Percentiles rank a stretch among this genome's conserved stretches.
Evolutionary conservation across 2,888 invertebrate species (phyloP).

Genomic region (Nycteola revayana): DNA sequence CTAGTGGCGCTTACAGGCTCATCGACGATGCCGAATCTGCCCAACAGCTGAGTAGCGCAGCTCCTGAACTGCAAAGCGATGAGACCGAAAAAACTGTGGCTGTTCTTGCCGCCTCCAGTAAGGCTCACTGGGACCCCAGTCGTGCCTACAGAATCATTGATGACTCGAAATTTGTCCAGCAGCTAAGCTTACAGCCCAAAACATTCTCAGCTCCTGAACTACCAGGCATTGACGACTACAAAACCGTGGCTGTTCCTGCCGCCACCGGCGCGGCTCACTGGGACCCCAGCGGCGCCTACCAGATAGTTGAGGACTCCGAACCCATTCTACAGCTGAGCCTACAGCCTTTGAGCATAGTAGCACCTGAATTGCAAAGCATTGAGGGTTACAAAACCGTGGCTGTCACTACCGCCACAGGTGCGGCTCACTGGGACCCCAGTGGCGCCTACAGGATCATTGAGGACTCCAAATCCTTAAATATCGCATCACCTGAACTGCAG

Average conservation of each 20-base stretch:
- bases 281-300: conserved; percentile 30
- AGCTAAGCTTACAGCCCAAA: neutral
- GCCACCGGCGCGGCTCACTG: conserved; percentile 27
- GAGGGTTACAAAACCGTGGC: no score
- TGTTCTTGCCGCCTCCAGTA: no score
- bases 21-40: neutral
- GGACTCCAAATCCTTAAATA: neutral
- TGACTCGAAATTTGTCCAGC: neutral
- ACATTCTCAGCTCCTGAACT: no score
- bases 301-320: conserved; percentile 6
- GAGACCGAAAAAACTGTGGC: no score
- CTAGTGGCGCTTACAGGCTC: conserved; percentile 26
- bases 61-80: no score
- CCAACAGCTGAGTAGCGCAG: neutral
- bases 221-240: no score
- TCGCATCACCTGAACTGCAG: conserved; percentile 2
- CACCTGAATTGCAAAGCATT: no score
- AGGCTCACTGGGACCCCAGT: conserved; percentile 28
- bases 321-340: neutral
- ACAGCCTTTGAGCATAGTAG: conserved; percentile 2
- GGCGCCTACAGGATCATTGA: conserved; percentile 26
- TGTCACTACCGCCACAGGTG: no score
- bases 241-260: no score
- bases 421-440: conserved; percentile 27
- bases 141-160: conserved; percentile 25